phyloP scores from a whole-genome alignment of 2,888 invertebrate genomes.

The Seira ritae region DNA sequence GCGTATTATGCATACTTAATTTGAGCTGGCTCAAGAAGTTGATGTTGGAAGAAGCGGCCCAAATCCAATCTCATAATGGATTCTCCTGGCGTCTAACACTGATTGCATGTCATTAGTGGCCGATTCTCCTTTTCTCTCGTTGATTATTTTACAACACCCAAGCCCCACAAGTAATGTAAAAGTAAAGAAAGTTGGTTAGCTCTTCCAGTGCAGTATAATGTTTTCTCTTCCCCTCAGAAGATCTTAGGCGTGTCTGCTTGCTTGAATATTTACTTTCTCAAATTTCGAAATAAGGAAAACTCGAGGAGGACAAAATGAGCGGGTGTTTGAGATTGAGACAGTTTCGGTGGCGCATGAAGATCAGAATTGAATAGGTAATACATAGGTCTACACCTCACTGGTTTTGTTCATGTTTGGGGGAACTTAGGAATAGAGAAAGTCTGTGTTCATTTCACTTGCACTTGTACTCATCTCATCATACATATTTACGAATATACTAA shows the following conservation, averaged over 20 bases:
- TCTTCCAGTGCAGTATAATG: background rate
- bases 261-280: no score
- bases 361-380: no score
- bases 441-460: no score
- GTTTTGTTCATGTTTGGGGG: no score
- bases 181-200: slow-evolving; percentile 25
- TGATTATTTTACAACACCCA: slow-evolving; percentile 73
- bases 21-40: slow-evolving; percentile 12
- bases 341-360: no score
- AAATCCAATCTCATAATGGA: slow-evolving; percentile 74
- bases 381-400: no score
- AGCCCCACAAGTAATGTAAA: slow-evolving; percentile 35
- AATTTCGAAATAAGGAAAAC: no score
- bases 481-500: no score
- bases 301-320: no score
- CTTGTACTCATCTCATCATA: no score
- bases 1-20: slow-evolving; percentile 18
- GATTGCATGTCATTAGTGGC: slow-evolving; percentile 74
- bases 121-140: slow-evolving; percentile 72
- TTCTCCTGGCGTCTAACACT: slow-evolving; percentile 74
- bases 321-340: no score
- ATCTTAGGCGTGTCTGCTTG: background rate
- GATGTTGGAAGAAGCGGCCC: slow-evolving; percentile 60
- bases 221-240: background rate
- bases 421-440: no score